A percentile compares a stretch with the other conserved stretches of the same genome.
Conservation (phyloP, 2,113 vertebrate species). For the Oxygymnocypris stewartii region DNA sequence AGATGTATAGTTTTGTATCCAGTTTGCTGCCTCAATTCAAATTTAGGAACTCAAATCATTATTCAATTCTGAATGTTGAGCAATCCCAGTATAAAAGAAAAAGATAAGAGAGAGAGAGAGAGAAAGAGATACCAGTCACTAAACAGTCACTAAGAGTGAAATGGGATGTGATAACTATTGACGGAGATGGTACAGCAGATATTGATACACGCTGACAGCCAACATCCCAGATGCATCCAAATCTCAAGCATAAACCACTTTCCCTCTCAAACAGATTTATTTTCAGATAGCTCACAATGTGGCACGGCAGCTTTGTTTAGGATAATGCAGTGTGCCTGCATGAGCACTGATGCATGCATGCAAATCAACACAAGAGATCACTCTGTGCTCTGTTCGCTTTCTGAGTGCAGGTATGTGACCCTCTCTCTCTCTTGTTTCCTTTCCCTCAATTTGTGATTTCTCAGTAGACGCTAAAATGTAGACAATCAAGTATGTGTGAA, state of each 20-base stretch:
- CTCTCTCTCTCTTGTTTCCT: slow-evolving; percentile 10
- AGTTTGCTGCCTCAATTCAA: neutral
- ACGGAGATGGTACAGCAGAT: neutral
- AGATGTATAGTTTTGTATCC: neutral
- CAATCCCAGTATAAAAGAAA: neutral
- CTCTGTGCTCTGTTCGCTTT: neutral
- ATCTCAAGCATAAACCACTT: neutral
- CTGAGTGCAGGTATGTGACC: slow-evolving; percentile 31
- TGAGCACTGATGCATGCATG: slow-evolving; percentile 30
- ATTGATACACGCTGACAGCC: neutral
- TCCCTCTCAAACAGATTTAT: neutral
- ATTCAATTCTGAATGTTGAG: neutral
- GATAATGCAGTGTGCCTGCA: neutral
- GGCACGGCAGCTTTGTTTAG: neutral
- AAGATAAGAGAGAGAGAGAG: too few relatives aligned
- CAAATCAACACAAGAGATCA: slow-evolving; percentile 40
- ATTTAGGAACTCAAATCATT: neutral
- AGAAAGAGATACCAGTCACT: slow-evolving; percentile 4
- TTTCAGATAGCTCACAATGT: neutral
- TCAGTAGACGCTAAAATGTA: neutral
- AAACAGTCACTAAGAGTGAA: neutral
- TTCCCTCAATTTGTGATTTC: neutral
- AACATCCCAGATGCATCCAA: neutral
- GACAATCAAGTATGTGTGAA: neutral
- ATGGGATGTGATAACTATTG: slow-evolving; percentile 11